Evolutionary conservation across 2,797 vertebrate genomes (phyloP).

Genomic region (Platalea minor): DNA sequence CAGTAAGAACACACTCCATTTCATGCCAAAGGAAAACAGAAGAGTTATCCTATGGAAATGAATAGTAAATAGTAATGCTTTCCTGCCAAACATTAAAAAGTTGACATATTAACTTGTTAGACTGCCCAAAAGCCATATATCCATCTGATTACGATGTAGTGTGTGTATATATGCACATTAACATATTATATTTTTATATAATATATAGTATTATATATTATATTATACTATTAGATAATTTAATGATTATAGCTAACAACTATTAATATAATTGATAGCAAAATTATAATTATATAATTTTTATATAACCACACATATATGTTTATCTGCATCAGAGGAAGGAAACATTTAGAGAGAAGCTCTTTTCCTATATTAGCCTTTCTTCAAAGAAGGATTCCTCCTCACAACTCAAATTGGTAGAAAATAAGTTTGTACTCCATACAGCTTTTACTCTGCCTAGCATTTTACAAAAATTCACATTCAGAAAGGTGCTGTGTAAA

Average conservation of each 20-base stretch:
- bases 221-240: not conserved
- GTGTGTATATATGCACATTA: accelerated
- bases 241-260: not conserved
- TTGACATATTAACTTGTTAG: not conserved
- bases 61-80: not conserved
- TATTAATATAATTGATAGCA: not conserved
- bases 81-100: not conserved
- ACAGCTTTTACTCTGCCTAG: not conserved
- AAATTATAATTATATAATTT: not conserved
- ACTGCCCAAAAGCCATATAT: not conserved
- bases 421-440: not conserved
- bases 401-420: not conserved
- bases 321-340: not conserved
- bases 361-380: not conserved
- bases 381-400: not conserved
- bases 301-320: not conserved
- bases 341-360: not conserved
- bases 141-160: not conserved
- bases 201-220: not conserved
- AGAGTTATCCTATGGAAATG: not conserved
- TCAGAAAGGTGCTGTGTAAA: not conserved
- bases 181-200: not conserved
- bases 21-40: not conserved
- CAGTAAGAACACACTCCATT: not conserved
- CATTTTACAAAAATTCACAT: not conserved